A percentile compares a stretch with the other conserved stretches of the same genome.
Conservation (phyloP, 1,140 invertebrate genomes). For the Pseudomyrmex concolor region DNA sequence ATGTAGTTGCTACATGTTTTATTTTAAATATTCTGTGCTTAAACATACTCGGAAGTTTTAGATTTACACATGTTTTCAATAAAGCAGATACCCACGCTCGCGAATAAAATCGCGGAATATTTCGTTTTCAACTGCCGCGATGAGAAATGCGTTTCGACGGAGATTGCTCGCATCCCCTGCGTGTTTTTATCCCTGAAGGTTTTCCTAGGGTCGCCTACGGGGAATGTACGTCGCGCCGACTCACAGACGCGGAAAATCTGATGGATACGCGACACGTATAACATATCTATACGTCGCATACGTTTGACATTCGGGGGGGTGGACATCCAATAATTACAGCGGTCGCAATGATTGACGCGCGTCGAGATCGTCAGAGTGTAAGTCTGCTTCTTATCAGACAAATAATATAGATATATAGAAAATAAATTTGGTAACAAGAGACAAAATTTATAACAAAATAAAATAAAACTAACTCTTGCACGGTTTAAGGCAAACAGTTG, state of each 20-base stretch:
- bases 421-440: background rate
- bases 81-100: conserved; percentile 3
- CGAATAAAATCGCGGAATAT: conserved; percentile 33
- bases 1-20: background rate
- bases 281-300: conserved; percentile 51
- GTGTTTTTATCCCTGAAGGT: conserved; percentile 36
- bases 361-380: conserved; percentile 42
- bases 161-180: conserved; percentile 48
- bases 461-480: background rate
- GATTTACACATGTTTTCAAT: conserved; percentile 22
- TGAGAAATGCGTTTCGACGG: conserved; percentile 57
- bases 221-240: conserved; percentile 32
- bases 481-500: no score
- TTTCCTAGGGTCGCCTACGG: conserved; percentile 25
- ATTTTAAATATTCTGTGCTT: conserved; percentile 1
- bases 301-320: background rate
- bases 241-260: conserved; percentile 73
- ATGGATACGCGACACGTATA: conserved; percentile 60
- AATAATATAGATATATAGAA: background rate
- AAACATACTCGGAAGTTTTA: conserved; percentile 1
- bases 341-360: conserved; percentile 66
- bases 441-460: background rate
- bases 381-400: conserved; percentile 70
- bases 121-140: conserved; percentile 42
- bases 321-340: conserved; percentile 70